Evolutionary conservation across 2,888 invertebrate species (phyloP), one percentile per base, ranked within the genome.

Genomic region (Netelia inedita): DNA sequence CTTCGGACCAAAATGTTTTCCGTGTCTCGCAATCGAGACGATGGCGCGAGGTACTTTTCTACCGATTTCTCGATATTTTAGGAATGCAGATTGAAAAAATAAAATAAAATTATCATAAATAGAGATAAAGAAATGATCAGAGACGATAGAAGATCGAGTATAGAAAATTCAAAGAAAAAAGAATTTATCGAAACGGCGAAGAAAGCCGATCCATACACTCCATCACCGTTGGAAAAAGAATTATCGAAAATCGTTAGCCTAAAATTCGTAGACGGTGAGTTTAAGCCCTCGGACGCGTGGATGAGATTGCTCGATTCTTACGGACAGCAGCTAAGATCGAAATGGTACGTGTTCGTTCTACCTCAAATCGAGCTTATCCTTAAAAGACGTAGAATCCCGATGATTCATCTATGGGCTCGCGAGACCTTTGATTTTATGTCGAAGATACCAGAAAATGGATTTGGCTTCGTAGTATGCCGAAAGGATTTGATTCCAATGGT

Each of bases 291-390:
- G n/a, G 78, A 86, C 10, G 6, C 28, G 46, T 90, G 90, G 90
- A 69, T 6, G 5, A 89, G 72, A 43, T 53, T 87, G 10, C 84
- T 90, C 21, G 90, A 90, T 35, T 21, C 23, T 5, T 57, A 85
- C 11, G 87, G 89, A 2, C 75, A 87, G 57, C 88, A 89, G n/a
- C 75, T 87, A 6, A 79, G 86, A 65, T 89, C 90, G 1, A 89
- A 85, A 57, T 90, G 90, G 90, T 73, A 85, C 23, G 63, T 89
- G 9, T 57, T 86, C 0, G 19, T 90, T 11, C 35, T 84, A 1
- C 90, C 90, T 0, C 89, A 88, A 79, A 87, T 90, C 10, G 86
- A 88, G 50, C 81, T 73, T 5, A 78, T 89, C 2, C 19, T 86
- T 23, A 86, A 41, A 41, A 87, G 78, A 57, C 86, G 86, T 9